These are phyloP conservation scores for Margaritifera margaritifera DNA, from an alignment of 2,888 invertebrate genomes.

Conservation along the genomic window DNA sequence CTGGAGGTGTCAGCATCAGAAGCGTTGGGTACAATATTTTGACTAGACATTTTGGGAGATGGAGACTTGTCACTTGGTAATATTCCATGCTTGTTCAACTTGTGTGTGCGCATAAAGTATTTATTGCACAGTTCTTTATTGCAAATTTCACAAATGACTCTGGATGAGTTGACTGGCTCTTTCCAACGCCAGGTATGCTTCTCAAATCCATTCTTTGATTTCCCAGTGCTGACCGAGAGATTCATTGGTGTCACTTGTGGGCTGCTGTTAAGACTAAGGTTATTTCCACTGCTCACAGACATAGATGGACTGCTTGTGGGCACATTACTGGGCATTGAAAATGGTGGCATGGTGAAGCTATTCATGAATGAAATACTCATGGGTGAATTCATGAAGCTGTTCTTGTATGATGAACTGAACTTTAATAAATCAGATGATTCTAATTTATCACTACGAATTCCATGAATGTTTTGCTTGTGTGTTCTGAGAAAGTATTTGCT, in stretches of 20 bases:
- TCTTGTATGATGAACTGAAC: constrained; percentile 8
- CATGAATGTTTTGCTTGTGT: constrained; percentile 98
- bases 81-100: constrained; percentile 72
- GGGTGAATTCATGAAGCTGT: constrained; percentile 4
- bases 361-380: background rate
- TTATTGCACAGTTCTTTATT: constrained; percentile 73
- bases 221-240: constrained; percentile 25
- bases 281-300: constrained; percentile 11
- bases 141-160: constrained; percentile 71
- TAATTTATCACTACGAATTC: constrained; percentile 79
- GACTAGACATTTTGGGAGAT: constrained; percentile 31
- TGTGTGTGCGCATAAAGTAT: constrained; percentile 72
- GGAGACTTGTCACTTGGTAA: constrained; percentile 60
- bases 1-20: constrained; percentile 62
- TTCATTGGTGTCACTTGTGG: constrained; percentile 36
- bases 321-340: background rate
- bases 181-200: constrained; percentile 66
- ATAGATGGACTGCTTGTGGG: constrained; percentile 8
- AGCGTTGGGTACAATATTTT: constrained; percentile 53
- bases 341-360: background rate
- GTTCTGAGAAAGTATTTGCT: constrained; percentile 97
- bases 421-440: constrained; percentile 19
- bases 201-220: constrained; percentile 42
- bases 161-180: constrained; percentile 66
- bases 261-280: constrained; percentile 5